A percentile compares a stretch with the other conserved stretches of the same genome.
Conservation (phyloP, 2,797 vertebrate genomes). For the Myripristis jacobus region DNA sequence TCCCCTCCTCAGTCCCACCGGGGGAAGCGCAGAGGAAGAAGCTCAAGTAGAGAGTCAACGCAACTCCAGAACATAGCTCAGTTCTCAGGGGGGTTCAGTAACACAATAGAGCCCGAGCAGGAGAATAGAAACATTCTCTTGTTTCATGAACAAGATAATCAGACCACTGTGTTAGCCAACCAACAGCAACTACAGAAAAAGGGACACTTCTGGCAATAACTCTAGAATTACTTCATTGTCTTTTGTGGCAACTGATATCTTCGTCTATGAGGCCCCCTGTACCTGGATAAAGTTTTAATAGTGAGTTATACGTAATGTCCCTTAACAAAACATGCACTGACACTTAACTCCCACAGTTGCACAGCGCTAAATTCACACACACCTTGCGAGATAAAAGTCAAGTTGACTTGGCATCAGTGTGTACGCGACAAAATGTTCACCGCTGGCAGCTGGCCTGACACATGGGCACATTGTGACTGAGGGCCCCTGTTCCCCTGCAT, state of each 20-base stretch:
- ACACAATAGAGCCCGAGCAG: constrained; percentile 59
- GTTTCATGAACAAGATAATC: constrained; percentile 68
- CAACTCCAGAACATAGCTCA: constrained; percentile 53
- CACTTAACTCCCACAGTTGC: constrained; percentile 33
- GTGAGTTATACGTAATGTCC: constrained; percentile 43
- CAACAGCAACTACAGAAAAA: constrained; percentile 21
- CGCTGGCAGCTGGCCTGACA: constrained; percentile 24
- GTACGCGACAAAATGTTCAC: no score
- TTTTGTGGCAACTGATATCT: constrained; percentile 55
- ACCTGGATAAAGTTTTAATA: constrained; percentile 58
- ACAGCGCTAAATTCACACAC: constrained; percentile 18
- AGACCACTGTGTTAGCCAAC: constrained; percentile 47
- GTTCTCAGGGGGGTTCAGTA: constrained; percentile 52
- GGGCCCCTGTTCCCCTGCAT: constrained; percentile 40
- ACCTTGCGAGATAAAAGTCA: constrained; percentile 30
- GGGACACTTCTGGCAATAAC: constrained; percentile 39
- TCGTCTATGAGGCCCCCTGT: constrained; percentile 42
- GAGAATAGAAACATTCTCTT: constrained; percentile 59
- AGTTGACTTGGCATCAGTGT: constrained; percentile 14
- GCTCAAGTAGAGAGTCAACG: constrained; percentile 54
- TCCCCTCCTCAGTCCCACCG: constrained; percentile 56
- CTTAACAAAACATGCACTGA: constrained; percentile 44
- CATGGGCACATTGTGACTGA: constrained; percentile 26
- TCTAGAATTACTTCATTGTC: constrained; percentile 62
- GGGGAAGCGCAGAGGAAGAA: constrained; percentile 32